Evolutionary conservation across 2,113 vertebrate genomes (phyloP), one percentile per base, ranked within the genome.

Genomic region (Nesoenas mayeri): DNA sequence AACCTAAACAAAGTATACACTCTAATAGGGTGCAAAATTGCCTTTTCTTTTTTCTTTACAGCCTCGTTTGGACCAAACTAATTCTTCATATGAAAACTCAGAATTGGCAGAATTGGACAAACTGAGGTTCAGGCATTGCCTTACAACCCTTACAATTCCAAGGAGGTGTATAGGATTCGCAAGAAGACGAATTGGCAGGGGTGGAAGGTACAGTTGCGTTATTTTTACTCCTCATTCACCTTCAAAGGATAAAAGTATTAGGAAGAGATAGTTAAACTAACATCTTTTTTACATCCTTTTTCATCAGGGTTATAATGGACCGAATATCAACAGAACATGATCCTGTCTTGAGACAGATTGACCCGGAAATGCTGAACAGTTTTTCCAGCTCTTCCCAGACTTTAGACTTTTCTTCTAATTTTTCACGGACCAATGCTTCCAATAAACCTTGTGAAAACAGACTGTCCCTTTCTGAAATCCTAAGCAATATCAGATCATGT

Each of bases 401-500:
- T 96, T 95, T 98, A 97, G 97, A 98, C 98, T 95, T 97, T 96
- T 97, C 98, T 97, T 98, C 98, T 96, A 97, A 98, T 96, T 97
- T 98, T 93, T 97, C 97, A 97, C 97, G 98, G 98, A 97, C 98
- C 98, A 98, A 98, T 98, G 98, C 98, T 98, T 98, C 98, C 98
- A 98, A 56, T 98, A 98, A 98, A 98, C 97, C 21, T 98, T 98
- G 97, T 98, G 98, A 97, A 98, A 98, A 98, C 96, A 98, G 98
- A 98, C 98, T 98, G 90, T 99, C 98, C 82, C 98, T 99, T 93
- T 96, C 98, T 93, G 98, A 99, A 96, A 98, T 99, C 95, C 95
- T 99, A 97, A 98, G 98, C 97, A 99, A 99, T 98, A 99, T 99
- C 97, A 98, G 98, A 98, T 98, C 98, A 92, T 98, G 99, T 98